Evolutionary conservation across 1,140 invertebrate species (phyloP).

Genomic region (Drosophila obscura): DNA sequence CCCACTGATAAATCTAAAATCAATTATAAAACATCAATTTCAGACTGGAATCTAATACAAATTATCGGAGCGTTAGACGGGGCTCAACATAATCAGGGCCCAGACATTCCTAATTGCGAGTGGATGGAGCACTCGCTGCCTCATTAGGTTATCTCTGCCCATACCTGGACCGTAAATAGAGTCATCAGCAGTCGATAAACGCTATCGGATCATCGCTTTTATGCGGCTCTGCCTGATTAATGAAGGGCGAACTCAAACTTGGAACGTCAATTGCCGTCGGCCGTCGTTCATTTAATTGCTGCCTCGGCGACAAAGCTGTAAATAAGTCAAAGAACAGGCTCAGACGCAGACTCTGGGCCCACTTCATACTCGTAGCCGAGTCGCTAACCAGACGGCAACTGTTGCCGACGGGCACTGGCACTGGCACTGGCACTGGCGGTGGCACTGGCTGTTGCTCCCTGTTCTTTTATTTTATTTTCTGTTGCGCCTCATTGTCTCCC

Average conservation of each 20-base stretch:
- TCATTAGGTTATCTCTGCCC: conserved; percentile 62
- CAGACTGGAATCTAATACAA: conserved; percentile 25
- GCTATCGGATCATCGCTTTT: conserved; percentile 77
- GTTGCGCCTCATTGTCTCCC: conserved; percentile 39
- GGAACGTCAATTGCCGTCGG: conserved; percentile 60
- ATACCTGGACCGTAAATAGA: conserved; percentile 61
- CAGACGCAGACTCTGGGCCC: conserved; percentile 7
- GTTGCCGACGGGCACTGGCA: conserved; percentile 40
- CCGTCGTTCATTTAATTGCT: conserved; percentile 74
- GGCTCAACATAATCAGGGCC: conserved; percentile 30
- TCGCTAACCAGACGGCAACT: conserved; percentile 45
- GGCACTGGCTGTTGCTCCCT: conserved; percentile 23
- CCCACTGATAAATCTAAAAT: conserved; percentile 36
- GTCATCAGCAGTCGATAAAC: conserved; percentile 70
- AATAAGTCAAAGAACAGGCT: conserved; percentile 59
- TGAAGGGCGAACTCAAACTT: conserved; percentile 33
- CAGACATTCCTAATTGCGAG: conserved; percentile 48
- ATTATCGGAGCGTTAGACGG: conserved; percentile 28
- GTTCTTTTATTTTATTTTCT: conserved; percentile 11
- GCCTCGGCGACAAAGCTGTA: conserved; percentile 60
- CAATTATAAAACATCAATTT: conserved; percentile 36
- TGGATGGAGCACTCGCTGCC: conserved; percentile 5
- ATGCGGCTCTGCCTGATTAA: conserved; percentile 50
- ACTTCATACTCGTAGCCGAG: background rate
- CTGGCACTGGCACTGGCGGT: background rate